Conservation (phyloP, 2,888 invertebrate genomes). For the Lochmaea crataegi region DNA sequence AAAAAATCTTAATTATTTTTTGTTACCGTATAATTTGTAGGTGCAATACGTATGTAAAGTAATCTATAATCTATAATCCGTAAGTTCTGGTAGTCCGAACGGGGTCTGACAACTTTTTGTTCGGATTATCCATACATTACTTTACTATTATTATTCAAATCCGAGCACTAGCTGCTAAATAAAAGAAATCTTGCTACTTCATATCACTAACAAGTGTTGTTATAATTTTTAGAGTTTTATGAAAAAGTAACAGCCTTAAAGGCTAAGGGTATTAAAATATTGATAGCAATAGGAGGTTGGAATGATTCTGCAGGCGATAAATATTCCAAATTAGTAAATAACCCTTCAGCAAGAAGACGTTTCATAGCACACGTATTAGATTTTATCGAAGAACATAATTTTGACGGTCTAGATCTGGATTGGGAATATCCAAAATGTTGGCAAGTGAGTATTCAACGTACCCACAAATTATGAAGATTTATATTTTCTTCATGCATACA, state of each 20-base stretch:
- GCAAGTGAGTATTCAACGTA: slow-evolving; percentile 70
- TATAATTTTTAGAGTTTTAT: slow-evolving; percentile 77
- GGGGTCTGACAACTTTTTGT: too few relatives aligned
- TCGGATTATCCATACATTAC: too few relatives aligned
- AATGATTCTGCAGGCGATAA: slow-evolving; percentile 93
- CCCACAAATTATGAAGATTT: neutral
- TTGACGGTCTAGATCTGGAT: slow-evolving; percentile 92
- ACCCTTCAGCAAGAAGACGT: slow-evolving; percentile 74
- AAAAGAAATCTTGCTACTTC: neutral
- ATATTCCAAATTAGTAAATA: slow-evolving; percentile 85
- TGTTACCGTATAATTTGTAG: too few relatives aligned
- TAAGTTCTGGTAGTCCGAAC: too few relatives aligned
- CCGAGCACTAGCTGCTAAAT: neutral
- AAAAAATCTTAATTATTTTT: too few relatives aligned
- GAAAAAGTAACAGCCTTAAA: slow-evolving; percentile 84
- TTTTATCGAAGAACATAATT: slow-evolving; percentile 83
- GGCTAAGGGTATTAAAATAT: slow-evolving; percentile 79
- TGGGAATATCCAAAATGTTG: slow-evolving; percentile 96
- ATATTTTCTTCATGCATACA: slow-evolving; percentile 51
- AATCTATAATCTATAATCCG: too few relatives aligned
- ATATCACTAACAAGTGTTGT: neutral
- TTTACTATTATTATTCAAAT: too few relatives aligned
- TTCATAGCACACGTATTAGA: slow-evolving; percentile 82
- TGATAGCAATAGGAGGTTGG: slow-evolving; percentile 94
- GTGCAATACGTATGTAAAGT: too few relatives aligned